Conservation (phyloP, 1,140 invertebrate species). For the Drosophila repleta region DNA sequence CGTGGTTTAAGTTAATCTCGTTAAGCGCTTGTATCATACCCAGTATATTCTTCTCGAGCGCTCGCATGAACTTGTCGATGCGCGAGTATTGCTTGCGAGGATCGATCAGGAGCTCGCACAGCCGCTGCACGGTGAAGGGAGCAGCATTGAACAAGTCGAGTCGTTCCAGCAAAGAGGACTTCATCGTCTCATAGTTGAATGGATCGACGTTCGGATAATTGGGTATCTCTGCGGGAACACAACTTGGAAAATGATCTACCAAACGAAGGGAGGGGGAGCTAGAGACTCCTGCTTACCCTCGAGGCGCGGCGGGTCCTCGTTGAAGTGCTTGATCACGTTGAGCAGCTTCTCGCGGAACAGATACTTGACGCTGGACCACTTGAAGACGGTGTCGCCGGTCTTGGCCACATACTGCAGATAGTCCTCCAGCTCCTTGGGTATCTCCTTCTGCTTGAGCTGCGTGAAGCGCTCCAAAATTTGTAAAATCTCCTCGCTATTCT, state of each 20-base stretch:
- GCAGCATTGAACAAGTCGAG: constrained; percentile 94
- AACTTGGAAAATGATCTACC: background rate
- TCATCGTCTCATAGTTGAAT: constrained; percentile 96
- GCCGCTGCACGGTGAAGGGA: constrained; percentile 97
- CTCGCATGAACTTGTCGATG: constrained; percentile 98
- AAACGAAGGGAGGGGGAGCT: too few relatives aligned
- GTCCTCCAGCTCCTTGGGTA: constrained; percentile 95
- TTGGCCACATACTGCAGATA: constrained; percentile 95
- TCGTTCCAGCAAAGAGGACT: constrained; percentile 92
- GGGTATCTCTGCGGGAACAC: constrained; percentile 86
- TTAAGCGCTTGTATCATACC: constrained; percentile 41
- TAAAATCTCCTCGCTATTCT: constrained; percentile 93
- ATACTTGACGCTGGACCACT: constrained; percentile 94
- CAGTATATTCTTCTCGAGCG: constrained; percentile 96
- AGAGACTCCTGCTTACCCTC: constrained; percentile 77
- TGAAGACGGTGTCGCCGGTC: constrained; percentile 96
- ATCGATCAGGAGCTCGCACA: constrained; percentile 95
- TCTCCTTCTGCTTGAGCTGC: constrained; percentile 90
- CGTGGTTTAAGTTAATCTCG: background rate
- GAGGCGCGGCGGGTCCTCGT: constrained; percentile 90
- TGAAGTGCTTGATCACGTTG: constrained; percentile 93
- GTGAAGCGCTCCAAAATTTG: constrained; percentile 93
- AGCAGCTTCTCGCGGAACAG: constrained; percentile 94
- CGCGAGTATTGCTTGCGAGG: constrained; percentile 97
- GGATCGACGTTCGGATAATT: constrained; percentile 95